phyloP scores from a whole-genome alignment of 2,888 invertebrate genomes.

The Agriopis marginaria region DNA sequence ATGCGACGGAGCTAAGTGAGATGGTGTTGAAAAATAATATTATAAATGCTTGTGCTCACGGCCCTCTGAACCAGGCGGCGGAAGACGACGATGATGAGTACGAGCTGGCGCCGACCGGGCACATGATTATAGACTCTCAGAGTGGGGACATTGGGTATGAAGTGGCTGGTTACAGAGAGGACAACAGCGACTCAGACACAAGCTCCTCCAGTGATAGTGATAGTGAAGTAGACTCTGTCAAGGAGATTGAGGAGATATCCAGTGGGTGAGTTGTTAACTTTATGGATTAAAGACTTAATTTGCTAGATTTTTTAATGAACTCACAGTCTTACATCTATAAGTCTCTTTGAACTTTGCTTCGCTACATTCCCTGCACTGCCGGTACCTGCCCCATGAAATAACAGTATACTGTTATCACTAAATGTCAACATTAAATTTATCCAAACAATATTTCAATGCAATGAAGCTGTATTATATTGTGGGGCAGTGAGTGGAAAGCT shows the following conservation, averaged over 20 bases:
- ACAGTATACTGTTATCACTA: no score
- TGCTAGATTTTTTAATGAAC: no score
- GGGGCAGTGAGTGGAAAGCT: no score
- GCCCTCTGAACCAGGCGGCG: conserved; percentile 67
- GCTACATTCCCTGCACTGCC: no score
- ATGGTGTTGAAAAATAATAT: conserved; percentile 84
- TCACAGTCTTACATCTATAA: no score
- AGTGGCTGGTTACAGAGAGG: conserved; percentile 77
- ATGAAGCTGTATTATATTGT: no score
- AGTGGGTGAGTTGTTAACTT: conserved; percentile 67
- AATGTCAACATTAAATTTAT: no score
- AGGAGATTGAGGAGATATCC: conserved; percentile 76
- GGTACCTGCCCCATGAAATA: no score
- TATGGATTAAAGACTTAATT: no score
- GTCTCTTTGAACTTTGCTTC: no score
- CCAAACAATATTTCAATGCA: no score
- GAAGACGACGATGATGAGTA: conserved; percentile 58
- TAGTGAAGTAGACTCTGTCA: conserved; percentile 78
- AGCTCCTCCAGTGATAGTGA: conserved; percentile 75
- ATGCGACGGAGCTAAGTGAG: conserved; percentile 75
- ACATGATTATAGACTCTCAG: conserved; percentile 81
- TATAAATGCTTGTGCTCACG: conserved; percentile 82
- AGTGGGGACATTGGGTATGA: conserved; percentile 79
- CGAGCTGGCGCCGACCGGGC: conserved; percentile 61
- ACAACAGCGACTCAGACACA: conserved; percentile 71